Evolutionary conservation across 1,140 invertebrate species (phyloP).

Genomic region (Eulimnadia texana): DNA sequence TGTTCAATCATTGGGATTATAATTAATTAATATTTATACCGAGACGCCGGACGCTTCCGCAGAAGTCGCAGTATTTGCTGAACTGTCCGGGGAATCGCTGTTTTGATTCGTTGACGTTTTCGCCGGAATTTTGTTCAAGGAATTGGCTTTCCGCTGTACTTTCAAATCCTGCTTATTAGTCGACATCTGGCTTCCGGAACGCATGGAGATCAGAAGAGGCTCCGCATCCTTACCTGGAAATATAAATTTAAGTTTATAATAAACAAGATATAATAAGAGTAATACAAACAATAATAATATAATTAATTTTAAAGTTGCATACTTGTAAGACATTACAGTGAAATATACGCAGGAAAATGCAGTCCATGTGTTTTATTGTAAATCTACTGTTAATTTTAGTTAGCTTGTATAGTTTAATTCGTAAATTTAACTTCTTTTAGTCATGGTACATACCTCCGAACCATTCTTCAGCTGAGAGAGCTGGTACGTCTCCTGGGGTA

Average conservation of each 20-base stretch:
- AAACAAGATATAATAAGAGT: no score
- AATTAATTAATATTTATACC: slow-evolving; percentile 17
- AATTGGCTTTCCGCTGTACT: slow-evolving; percentile 43
- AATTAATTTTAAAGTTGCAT: no score
- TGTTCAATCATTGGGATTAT: neutral
- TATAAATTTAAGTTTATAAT: slow-evolving; percentile 90
- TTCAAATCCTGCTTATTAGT: slow-evolving; percentile 38
- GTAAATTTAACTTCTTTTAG: neutral
- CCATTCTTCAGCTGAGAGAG: slow-evolving; percentile 88
- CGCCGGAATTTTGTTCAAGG: slow-evolving; percentile 40
- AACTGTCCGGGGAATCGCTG: slow-evolving; percentile 19
- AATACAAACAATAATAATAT: no score
- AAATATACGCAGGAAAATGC: no score
- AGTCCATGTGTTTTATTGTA: no score
- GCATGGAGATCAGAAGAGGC: slow-evolving; percentile 71
- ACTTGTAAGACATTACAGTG: no score
- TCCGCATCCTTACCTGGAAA: slow-evolving; percentile 69
- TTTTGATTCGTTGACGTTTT: slow-evolving; percentile 20
- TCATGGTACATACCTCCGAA: slow-evolving; percentile 52
- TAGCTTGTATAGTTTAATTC: no score
- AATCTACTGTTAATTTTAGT: no score
- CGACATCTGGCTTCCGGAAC: slow-evolving; percentile 41
- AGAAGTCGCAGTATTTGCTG: neutral
- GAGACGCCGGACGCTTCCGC: slow-evolving; percentile 17
- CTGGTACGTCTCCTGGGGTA: slow-evolving; percentile 75